Evolutionary conservation across 2,888 invertebrate species (phyloP).

Genomic region (Hyalella azteca): DNA sequence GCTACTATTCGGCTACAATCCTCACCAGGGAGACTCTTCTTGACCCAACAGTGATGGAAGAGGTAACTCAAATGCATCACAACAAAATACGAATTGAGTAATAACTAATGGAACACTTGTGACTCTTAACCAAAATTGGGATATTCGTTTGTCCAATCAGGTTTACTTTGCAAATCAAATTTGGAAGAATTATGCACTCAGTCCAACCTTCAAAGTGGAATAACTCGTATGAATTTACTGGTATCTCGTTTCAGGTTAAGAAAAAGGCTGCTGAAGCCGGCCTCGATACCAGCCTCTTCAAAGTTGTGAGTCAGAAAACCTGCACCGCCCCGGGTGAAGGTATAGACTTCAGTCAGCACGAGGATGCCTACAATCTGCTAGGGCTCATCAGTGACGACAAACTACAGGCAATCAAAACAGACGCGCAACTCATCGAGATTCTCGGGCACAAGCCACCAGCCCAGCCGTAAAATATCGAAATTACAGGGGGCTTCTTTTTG

Average conservation of each 20-base stretch:
- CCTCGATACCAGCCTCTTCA: not conserved
- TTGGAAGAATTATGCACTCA: too few species aligned
- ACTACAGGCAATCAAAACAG: not conserved
- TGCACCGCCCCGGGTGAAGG: not conserved
- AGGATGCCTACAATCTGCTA: not conserved
- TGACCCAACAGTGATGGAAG: not conserved
- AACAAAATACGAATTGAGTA: too few species aligned
- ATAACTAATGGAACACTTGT: too few species aligned
- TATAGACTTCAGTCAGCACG: not conserved
- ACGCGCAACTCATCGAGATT: not conserved
- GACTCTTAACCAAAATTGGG: too few species aligned
- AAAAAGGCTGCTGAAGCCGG: not conserved
- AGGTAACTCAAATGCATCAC: slow-evolving; percentile 38
- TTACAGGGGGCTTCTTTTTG: too few species aligned
- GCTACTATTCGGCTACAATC: slow-evolving; percentile 9
- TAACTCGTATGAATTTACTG: too few species aligned
- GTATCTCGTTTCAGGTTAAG: too few species aligned
- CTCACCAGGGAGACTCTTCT: slow-evolving; percentile 28
- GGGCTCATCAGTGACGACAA: slow-evolving; percentile 14
- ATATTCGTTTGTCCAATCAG: too few species aligned
- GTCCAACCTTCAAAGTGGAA: too few species aligned
- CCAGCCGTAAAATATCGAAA: too few species aligned
- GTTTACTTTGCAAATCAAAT: too few species aligned
- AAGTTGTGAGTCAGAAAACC: not conserved
- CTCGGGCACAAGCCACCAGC: too few species aligned